Conservation (phyloP, 2,113 vertebrate species). For the Chloropsis cyanopogon region DNA sequence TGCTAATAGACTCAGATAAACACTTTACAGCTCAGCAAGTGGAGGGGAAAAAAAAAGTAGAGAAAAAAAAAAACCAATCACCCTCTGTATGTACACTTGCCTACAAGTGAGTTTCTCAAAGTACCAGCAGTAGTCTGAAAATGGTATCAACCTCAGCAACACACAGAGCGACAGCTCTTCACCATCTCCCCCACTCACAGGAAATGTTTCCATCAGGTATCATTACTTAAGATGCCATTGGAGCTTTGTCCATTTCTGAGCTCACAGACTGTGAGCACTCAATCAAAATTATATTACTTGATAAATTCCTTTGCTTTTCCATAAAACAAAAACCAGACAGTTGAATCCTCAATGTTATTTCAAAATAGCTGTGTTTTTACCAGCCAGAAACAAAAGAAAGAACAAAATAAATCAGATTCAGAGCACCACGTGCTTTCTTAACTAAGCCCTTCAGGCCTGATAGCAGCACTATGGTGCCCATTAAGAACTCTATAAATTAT, state of each 20-base stretch:
- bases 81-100: background rate
- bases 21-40: background rate
- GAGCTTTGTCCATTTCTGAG: background rate
- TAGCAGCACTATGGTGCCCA: background rate
- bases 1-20: background rate
- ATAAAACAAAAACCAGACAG: background rate
- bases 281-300: background rate
- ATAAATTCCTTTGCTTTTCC: background rate
- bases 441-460: background rate
- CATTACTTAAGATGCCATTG: background rate
- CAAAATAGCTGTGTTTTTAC: background rate
- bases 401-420: background rate
- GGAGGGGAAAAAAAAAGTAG: rapidly evolving
- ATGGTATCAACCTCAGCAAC: background rate
- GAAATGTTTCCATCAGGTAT: background rate
- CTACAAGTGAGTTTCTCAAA: background rate
- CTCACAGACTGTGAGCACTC: background rate
- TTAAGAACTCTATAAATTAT: background rate
- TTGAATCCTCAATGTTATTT: background rate
- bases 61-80: background rate
- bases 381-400: background rate
- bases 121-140: background rate
- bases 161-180: background rate
- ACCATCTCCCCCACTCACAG: background rate
- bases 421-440: background rate